phyloP scores from a whole-genome alignment of 2,113 vertebrate species.

The Ammodytes dubius region DNA sequence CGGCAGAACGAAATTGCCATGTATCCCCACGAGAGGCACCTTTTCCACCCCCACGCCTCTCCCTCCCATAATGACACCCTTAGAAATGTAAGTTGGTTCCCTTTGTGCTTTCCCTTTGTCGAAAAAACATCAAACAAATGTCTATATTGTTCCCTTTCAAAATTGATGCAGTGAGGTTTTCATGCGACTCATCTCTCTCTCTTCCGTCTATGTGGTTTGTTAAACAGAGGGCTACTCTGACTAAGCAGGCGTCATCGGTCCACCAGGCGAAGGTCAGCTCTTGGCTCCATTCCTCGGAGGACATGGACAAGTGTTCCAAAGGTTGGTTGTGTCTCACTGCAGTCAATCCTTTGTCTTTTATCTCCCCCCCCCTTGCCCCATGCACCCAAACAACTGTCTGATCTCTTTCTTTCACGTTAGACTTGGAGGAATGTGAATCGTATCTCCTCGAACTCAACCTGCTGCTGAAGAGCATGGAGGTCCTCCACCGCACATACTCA shows the following conservation, averaged over 20 bases:
- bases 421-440: constrained; percentile 90
- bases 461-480: constrained; percentile 94
- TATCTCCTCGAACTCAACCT: constrained; percentile 92
- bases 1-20: constrained; percentile 96
- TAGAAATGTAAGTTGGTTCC: constrained; percentile 85
- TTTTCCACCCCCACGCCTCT: constrained; percentile 85
- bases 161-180: background rate
- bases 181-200: background rate
- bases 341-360: background rate
- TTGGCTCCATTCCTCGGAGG: constrained; percentile 92
- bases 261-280: constrained; percentile 89
- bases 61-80: constrained; percentile 79
- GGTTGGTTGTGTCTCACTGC: constrained; percentile 79
- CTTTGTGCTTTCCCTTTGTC: background rate
- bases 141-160: background rate
- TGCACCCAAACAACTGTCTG: constrained; percentile 5
- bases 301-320: constrained; percentile 95
- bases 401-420: constrained; percentile 72
- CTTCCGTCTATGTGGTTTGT: background rate
- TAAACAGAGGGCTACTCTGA: constrained; percentile 83
- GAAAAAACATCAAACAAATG: background rate
- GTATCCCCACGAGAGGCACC: constrained; percentile 89
- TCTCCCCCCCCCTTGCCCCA: background rate
- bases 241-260: constrained; percentile 86
- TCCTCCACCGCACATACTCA: constrained; percentile 93